Evolutionary conservation across 2,888 invertebrate genomes (phyloP).

Genomic region (Microdon myrmicae): DNA sequence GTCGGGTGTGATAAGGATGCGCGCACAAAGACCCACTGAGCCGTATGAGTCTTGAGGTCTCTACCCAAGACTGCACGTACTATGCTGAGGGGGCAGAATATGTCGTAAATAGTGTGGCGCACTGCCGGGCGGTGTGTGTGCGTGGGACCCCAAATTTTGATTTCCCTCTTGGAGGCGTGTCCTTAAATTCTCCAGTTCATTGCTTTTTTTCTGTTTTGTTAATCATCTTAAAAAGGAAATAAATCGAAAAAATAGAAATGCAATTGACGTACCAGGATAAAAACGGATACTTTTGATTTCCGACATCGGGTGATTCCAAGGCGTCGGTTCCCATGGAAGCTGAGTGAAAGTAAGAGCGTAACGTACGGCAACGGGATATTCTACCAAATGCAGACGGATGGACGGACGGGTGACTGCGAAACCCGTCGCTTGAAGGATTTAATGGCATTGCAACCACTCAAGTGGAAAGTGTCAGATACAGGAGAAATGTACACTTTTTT

Average conservation of each 20-base stretch:
- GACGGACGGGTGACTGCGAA: conserved; percentile 5
- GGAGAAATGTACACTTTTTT: conserved; percentile 30
- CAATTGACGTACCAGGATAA: conserved; percentile 50
- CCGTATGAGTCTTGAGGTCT: conserved; percentile 5
- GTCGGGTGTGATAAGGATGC: conserved; percentile 32
- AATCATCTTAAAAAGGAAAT: conserved; percentile 28
- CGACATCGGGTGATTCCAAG: no score
- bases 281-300: conserved; percentile 43
- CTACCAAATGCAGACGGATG: conserved; percentile 10
- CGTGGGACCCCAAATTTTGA: conserved; percentile 14
- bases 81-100: conserved; percentile 48
- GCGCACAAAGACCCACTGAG: background rate
- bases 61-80: no score
- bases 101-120: no score
- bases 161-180: no score
- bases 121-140: background rate
- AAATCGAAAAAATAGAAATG: conserved; percentile 36
- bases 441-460: conserved; percentile 47
- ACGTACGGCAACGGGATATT: conserved; percentile 7
- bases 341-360: conserved; percentile 8
- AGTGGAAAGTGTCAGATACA: conserved; percentile 52
- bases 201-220: conserved; percentile 3
- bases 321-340: conserved; percentile 44
- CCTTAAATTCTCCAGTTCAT: no score
- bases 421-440: conserved; percentile 36